These are phyloP conservation scores for Centropus bengalensis DNA, from an alignment of 2,113 vertebrate genomes.

Conservation along the genomic window DNA sequence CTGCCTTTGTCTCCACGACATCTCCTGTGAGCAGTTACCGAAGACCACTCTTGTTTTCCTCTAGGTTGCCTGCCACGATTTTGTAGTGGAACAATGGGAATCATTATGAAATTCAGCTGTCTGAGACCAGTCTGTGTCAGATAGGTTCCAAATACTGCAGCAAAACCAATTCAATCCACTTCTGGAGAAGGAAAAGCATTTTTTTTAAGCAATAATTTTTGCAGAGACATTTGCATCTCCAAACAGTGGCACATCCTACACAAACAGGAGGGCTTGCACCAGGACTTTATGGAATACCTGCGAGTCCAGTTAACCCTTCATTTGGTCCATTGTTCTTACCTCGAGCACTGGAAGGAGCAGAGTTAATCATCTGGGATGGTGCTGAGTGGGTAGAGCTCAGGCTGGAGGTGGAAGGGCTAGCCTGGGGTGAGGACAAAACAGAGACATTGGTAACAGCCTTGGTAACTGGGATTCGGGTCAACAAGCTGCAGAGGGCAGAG, in stretches of 20 bases:
- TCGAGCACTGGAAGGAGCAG: slow-evolving; percentile 93
- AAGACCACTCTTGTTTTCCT: slow-evolving; percentile 14
- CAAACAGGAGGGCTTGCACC: background rate
- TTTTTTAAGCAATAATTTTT: background rate
- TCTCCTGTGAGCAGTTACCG: background rate
- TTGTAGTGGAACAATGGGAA: background rate
- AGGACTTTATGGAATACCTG: background rate
- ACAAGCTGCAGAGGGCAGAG: slow-evolving; percentile 69
- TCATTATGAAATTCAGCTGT: background rate
- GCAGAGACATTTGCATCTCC: background rate
- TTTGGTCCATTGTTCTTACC: slow-evolving; percentile 78
- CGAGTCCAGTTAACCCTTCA: background rate
- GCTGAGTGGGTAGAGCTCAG: slow-evolving; percentile 94
- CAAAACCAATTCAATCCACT: background rate
- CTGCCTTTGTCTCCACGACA: slow-evolving; percentile 26
- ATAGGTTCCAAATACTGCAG: background rate
- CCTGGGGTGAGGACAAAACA: slow-evolving; percentile 82
- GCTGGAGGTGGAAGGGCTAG: slow-evolving; percentile 94
- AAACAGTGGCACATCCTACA: background rate
- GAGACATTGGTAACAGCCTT: slow-evolving; percentile 72
- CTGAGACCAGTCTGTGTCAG: slow-evolving; percentile 5
- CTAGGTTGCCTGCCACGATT: background rate
- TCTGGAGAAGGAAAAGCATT: background rate
- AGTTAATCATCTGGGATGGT: slow-evolving; percentile 92
- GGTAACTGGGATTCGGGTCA: slow-evolving; percentile 66